phyloP scores from a whole-genome alignment of 1,140 invertebrate species.

The Ips typographus region DNA sequence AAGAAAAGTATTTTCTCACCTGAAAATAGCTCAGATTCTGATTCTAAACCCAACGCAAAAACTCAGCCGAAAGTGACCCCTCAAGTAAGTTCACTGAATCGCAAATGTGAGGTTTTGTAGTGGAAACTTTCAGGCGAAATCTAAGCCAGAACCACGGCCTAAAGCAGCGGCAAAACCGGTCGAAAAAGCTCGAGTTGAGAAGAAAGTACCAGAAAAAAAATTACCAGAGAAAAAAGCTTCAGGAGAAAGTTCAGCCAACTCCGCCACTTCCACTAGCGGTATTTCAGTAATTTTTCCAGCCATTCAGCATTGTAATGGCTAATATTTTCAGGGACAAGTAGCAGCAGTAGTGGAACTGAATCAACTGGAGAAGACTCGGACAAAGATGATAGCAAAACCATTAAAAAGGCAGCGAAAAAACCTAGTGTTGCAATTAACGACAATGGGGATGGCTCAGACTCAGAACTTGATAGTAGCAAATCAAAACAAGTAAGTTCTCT shows the following conservation, averaged over 20 bases:
- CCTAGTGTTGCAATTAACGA: conserved; percentile 44
- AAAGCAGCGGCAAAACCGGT: conserved; percentile 47
- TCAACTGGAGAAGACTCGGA: conserved; percentile 48
- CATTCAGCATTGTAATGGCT: too few species aligned
- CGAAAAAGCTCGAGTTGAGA: conserved; percentile 46
- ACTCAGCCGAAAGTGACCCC: conserved; percentile 12
- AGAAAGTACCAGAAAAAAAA: conserved; percentile 45
- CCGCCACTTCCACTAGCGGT: conserved; percentile 49
- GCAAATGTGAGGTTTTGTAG: too few species aligned
- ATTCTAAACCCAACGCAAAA: conserved; percentile 46
- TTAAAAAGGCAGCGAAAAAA: conserved; percentile 52
- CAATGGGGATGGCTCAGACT: conserved; percentile 47
- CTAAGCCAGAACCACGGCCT: conserved; percentile 46
- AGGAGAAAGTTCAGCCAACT: conserved; percentile 51
- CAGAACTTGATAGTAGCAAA: conserved; percentile 45
- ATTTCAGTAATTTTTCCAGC: too few species aligned
- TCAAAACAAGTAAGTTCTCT: conserved; percentile 44
- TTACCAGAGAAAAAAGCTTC: conserved; percentile 49
- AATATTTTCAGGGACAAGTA: conserved; percentile 35
- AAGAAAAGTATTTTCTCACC: conserved; percentile 83
- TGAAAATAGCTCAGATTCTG: conserved; percentile 75
- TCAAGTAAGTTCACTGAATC: too few species aligned
- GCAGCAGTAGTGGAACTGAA: conserved; percentile 51
- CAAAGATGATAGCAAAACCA: conserved; percentile 42
- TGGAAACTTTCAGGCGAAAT: conserved; percentile 30